Evolutionary conservation across 2,113 vertebrate species (phyloP).

Genomic region (Ahaetulla prasina): DNA sequence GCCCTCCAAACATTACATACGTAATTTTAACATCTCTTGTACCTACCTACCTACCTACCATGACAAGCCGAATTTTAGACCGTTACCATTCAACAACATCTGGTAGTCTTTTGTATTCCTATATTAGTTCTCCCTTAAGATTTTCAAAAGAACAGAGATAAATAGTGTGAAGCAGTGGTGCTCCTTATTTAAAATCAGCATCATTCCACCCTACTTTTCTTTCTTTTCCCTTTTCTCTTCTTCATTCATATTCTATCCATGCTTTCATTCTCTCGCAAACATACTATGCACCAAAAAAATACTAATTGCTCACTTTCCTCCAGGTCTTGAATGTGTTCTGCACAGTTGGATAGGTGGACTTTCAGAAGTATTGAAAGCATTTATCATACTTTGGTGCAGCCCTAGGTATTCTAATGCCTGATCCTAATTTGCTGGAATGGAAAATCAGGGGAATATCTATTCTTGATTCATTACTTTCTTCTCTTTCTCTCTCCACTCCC

Average conservation of each 20-base stretch:
- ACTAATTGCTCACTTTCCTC: background rate
- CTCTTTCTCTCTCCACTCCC: conserved; percentile 35
- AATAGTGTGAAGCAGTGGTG: background rate
- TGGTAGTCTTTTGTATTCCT: background rate
- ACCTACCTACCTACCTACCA: background rate
- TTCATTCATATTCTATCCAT: background rate
- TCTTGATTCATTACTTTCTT: conserved; percentile 47
- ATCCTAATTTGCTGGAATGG: background rate
- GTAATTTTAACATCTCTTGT: background rate
- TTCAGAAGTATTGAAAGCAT: background rate
- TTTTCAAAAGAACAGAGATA: background rate
- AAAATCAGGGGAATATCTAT: background rate
- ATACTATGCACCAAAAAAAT: background rate
- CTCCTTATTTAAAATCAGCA: background rate
- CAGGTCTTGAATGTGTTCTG: background rate
- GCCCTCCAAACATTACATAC: background rate
- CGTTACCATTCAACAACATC: background rate
- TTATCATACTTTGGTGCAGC: background rate
- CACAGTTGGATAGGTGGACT: background rate
- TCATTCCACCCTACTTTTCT: background rate
- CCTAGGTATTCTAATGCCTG: background rate
- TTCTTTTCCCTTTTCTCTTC: background rate
- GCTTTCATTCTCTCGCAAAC: background rate
- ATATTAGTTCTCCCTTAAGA: background rate
- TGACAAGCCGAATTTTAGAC: background rate